Conservation (phyloP, 2,888 invertebrate genomes). For the Chaetogeoica ovagalla region DNA sequence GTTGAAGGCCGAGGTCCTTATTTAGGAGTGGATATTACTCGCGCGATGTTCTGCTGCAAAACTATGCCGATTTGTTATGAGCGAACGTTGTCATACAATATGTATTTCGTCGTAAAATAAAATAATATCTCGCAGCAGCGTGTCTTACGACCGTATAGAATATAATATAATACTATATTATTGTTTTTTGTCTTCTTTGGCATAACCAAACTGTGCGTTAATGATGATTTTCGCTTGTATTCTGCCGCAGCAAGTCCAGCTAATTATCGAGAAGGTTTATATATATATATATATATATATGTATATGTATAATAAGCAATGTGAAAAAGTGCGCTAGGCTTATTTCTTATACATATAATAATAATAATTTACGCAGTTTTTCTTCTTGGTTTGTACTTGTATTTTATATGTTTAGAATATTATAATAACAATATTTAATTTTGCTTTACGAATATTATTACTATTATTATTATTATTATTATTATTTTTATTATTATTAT, state of each 20-base stretch:
- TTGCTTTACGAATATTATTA: not conserved
- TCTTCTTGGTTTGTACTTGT: not conserved
- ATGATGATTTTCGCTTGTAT: not conserved
- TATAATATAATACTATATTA: not conserved
- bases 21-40: constrained; percentile 32
- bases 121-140: not conserved
- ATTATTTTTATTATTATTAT: no score
- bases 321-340: constrained; percentile 8
- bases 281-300: not conserved
- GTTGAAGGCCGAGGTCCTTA: constrained; percentile 45
- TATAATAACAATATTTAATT: constrained; percentile 12
- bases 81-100: constrained; percentile 1
- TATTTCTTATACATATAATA: not conserved
- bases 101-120: constrained; percentile 28
- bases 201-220: not conserved
- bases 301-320: not conserved
- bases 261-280: constrained; percentile 40
- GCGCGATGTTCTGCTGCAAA: not conserved
- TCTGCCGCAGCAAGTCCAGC: not conserved
- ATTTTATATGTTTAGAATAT: not conserved
- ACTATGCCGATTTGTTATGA: not conserved
- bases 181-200: not conserved
- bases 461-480: no score
- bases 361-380: no score
- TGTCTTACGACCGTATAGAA: not conserved